Base-by-base conservation (phyloP, 2,797 vertebrate genomes). In the Peromyscus nudipes region DNA sequence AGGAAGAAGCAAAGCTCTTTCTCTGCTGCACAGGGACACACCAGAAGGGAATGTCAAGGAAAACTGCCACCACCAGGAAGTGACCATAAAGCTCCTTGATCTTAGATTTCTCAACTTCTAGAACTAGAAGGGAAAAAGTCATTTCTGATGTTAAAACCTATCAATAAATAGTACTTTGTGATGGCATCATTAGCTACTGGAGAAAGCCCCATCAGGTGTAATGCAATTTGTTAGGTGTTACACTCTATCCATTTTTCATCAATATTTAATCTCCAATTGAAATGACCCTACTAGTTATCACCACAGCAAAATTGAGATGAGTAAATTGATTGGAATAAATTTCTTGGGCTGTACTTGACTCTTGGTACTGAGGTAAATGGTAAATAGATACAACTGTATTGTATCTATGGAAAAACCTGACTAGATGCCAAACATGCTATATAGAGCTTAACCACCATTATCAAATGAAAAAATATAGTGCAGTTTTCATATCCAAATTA, bases 241-340 rank as follows among this genome's bases (percentile, higher is more conserved):
- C 1, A 64, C 0, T 67, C 9, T 40, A 49, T 14, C 12, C 55
- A 79, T 37, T 86, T 46, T 91, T 83, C 6, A 65, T 89, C 25
- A 87, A 57, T 57, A 93, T 83, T 79, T 69, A 86, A 92, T 6
- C 6, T 2, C 12, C 71, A 29, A 55, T 3, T 52, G 79, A 87
- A 89, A 76, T 52, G 57, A 62, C 6, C 8, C 12, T 84, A 29
- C 27, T 27, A 57, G 25, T 84, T 80, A 95, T 84, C 83, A 62
- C 3, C 46, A 92, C 89, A 73, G 1, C 49, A 92, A 96, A 95
- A 76, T 65, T 91, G 81, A 90, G 92, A 92, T 88, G 87, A 84
- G 67, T 81, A 90, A 31, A 67, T 37, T 76, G 31, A 55, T n/a
- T 80, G 77, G 10, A 55, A n/a, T 80, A 84, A 40, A 77, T 34